phyloP scores from a whole-genome alignment of 2,797 vertebrate species.

The Acrossocheilus wenchowensis region DNA sequence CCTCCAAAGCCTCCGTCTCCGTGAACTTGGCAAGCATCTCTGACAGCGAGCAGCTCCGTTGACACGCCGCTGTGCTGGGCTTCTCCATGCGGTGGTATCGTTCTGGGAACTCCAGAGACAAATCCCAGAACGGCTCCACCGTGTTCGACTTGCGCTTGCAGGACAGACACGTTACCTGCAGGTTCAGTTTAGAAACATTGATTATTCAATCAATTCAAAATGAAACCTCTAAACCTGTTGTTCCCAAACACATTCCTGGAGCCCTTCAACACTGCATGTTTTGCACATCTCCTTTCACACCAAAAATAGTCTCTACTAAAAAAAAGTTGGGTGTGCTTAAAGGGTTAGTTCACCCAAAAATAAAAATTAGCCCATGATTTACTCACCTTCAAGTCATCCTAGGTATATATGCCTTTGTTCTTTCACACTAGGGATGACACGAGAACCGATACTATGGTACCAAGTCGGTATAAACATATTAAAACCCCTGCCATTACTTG shows the following conservation, averaged over 20 bases:
- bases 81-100: slow-evolving; percentile 92
- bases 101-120: slow-evolving; percentile 97
- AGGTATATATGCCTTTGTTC: no score
- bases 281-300: background rate
- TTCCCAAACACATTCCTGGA: background rate
- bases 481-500: no score
- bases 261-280: background rate
- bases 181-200: background rate
- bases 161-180: slow-evolving; percentile 94
- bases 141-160: slow-evolving; percentile 99
- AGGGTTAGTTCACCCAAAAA: no score
- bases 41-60: slow-evolving; percentile 91
- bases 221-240: background rate
- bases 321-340: no score
- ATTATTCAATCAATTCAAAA: background rate
- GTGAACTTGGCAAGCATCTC: slow-evolving; percentile 99
- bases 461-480: no score
- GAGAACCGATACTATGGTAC: no score
- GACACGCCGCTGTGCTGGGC: slow-evolving; percentile 80
- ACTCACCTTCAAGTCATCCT: no score
- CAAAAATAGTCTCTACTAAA: no score
- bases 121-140: slow-evolving; percentile 98
- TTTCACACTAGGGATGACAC: no score
- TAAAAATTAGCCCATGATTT: no score
- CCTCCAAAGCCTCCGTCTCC: slow-evolving; percentile 96